Conservation (phyloP, 2,888 invertebrate genomes). For the Oscheius myriophilus region DNA sequence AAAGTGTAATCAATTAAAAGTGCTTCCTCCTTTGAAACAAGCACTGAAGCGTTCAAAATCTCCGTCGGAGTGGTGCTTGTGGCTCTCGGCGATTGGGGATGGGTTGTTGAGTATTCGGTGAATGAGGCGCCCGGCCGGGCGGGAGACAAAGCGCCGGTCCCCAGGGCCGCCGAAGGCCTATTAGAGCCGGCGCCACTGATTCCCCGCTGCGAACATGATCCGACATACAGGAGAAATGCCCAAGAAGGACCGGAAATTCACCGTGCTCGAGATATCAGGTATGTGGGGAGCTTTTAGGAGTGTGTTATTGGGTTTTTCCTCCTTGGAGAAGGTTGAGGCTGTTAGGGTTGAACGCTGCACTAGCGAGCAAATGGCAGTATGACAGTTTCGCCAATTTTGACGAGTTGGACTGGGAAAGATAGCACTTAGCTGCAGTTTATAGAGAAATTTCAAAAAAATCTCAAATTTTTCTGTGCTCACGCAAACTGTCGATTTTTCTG, state of each 20-base stretch:
- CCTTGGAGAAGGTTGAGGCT: too few species aligned
- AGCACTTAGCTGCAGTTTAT: too few species aligned
- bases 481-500: too few species aligned
- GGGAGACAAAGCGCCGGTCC: conserved; percentile 26
- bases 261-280: conserved; percentile 26
- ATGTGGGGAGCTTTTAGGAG: neutral
- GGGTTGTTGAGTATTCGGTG: too few species aligned
- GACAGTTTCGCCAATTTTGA: too few species aligned
- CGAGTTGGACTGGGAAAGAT: too few species aligned
- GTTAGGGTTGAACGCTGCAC: too few species aligned
- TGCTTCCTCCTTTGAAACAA: neutral
- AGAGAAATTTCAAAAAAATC: too few species aligned
- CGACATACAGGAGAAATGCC: conserved; percentile 29
- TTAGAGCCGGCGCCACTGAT: conserved; percentile 22
- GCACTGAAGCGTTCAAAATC: neutral
- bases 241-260: conserved; percentile 28
- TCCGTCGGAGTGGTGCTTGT: neutral
- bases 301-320: too few species aligned
- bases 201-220: conserved; percentile 26
- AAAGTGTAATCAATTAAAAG: neutral
- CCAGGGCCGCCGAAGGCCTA: conserved; percentile 22
- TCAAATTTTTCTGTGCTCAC: too few species aligned
- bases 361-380: too few species aligned
- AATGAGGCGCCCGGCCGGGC: neutral
- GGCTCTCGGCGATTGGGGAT: conserved; percentile 1